These are phyloP conservation scores for Lithobates sylvaticus DNA, from an alignment of 2,797 vertebrate species.

Conservation along the genomic window DNA sequence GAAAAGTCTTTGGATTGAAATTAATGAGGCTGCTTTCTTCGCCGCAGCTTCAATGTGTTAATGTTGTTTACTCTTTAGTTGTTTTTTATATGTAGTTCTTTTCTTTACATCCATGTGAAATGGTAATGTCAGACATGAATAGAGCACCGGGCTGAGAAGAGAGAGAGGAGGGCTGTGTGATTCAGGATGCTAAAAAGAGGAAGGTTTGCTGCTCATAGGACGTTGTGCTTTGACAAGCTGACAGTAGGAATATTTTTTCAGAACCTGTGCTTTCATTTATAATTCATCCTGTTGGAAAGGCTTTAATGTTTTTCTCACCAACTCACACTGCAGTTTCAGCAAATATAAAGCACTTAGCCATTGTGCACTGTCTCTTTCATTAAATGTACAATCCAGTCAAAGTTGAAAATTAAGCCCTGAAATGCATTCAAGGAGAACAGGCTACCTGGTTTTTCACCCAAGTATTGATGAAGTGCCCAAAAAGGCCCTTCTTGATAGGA, in stretches of 20 bases:
- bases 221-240: constrained; percentile 60
- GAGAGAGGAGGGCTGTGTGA: constrained; percentile 51
- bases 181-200: constrained; percentile 51
- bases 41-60: constrained; percentile 19
- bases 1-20: background rate
- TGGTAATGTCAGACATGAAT: constrained; percentile 58
- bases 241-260: constrained; percentile 61
- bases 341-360: constrained; percentile 57
- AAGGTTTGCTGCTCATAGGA: constrained; percentile 47
- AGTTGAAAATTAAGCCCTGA: background rate
- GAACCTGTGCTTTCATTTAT: constrained; percentile 59
- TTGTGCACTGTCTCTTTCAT: constrained; percentile 50
- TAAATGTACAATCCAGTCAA: constrained; percentile 19
- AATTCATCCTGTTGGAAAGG: constrained; percentile 58
- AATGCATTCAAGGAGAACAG: background rate
- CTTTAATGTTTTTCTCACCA: constrained; percentile 59
- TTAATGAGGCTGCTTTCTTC: constrained; percentile 31
- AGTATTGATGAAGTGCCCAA: no score
- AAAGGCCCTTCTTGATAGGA: no score
- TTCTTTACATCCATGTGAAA: constrained; percentile 48
- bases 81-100: constrained; percentile 39
- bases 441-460: background rate
- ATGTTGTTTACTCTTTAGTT: constrained; percentile 6
- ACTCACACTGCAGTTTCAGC: constrained; percentile 58
- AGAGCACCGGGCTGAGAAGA: constrained; percentile 42